These are phyloP conservation scores for Mesoligia furuncula DNA, from an alignment of 2,888 invertebrate species.

Conservation along the genomic window DNA sequence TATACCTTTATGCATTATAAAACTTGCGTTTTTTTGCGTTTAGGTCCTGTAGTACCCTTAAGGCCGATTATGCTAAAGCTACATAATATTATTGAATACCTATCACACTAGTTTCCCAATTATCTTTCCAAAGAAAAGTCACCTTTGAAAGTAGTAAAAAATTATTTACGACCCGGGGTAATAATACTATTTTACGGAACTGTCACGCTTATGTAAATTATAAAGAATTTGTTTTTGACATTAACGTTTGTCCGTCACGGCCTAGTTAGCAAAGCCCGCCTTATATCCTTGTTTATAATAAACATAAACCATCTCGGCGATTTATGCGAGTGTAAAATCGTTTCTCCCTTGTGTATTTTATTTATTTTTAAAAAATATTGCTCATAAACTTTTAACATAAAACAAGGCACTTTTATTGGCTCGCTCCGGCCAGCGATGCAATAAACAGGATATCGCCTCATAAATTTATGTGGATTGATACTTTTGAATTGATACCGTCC, in stretches of 20 bases:
- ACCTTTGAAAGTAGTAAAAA: neutral
- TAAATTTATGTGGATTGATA: slow-evolving; percentile 84
- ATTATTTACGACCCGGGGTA: neutral
- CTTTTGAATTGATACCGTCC: slow-evolving; percentile 74
- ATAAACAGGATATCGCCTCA: slow-evolving; percentile 83
- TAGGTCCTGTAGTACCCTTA: too few species aligned
- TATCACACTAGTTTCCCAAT: neutral
- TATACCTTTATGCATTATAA: too few species aligned
- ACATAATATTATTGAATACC: neutral
- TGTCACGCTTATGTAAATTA: slow-evolving; percentile 5
- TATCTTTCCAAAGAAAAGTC: neutral
- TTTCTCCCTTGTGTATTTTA: slow-evolving; percentile 77
- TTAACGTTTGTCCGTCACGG: slow-evolving; percentile 21
- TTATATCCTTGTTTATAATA: slow-evolving; percentile 50
- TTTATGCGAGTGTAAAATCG: slow-evolving; percentile 75
- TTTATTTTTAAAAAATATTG: slow-evolving; percentile 84
- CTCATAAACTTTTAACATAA: slow-evolving; percentile 85
- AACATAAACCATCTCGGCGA: slow-evolving; percentile 69
- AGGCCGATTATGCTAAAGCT: neutral
- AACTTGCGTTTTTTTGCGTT: too few species aligned
- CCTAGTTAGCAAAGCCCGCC: slow-evolving; percentile 36
- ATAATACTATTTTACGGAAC: neutral
- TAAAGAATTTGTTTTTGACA: slow-evolving; percentile 11
- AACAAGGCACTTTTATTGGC: slow-evolving; percentile 84
- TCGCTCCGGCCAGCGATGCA: slow-evolving; percentile 76